A percentile compares a stretch with the other conserved stretches of the same genome.
Conservation (phyloP, 2,888 invertebrate species). For the Eupeodes latifasciatus region DNA sequence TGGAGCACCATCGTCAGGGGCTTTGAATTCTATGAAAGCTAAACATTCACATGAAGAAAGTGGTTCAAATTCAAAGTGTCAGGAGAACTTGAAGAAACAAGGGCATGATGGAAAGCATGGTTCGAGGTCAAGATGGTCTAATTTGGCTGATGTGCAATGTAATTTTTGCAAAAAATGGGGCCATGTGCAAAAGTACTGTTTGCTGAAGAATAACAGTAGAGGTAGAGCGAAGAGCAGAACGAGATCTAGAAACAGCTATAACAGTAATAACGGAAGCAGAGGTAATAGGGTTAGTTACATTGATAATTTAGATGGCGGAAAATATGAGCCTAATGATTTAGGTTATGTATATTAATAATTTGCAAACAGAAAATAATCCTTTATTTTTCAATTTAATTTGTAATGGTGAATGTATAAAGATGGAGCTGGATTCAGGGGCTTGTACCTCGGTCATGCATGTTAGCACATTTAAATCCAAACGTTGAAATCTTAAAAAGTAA, state of each 20-base stretch:
- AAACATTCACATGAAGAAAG: neutral
- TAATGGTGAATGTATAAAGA: conserved; percentile 4
- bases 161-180: conserved; percentile 14
- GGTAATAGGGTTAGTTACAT: conserved; percentile 19
- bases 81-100: neutral
- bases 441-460: conserved; percentile 1
- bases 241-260: conserved; percentile 1
- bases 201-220: neutral
- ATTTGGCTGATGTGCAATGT: neutral
- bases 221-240: conserved; percentile 5
- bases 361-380: conserved; percentile 11
- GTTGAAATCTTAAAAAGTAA: neutral
- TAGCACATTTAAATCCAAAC: neutral
- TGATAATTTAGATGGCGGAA: neutral
- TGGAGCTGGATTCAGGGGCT: conserved; percentile 1
- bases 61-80: conserved; percentile 7
- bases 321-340: conserved; percentile 1
- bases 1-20: neutral
- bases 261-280: conserved; percentile 12
- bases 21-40: conserved; percentile 2
- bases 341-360: conserved; percentile 19
- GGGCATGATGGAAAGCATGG: neutral
- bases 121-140: neutral
- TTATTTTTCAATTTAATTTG: conserved; percentile 24
- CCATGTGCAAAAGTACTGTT: conserved; percentile 18